Percentiles rank a stretch among this genome's conserved stretches.
phyloP scores from a whole-genome alignment of 2,113 vertebrate genomes.

The Nycticebus coucang region DNA sequence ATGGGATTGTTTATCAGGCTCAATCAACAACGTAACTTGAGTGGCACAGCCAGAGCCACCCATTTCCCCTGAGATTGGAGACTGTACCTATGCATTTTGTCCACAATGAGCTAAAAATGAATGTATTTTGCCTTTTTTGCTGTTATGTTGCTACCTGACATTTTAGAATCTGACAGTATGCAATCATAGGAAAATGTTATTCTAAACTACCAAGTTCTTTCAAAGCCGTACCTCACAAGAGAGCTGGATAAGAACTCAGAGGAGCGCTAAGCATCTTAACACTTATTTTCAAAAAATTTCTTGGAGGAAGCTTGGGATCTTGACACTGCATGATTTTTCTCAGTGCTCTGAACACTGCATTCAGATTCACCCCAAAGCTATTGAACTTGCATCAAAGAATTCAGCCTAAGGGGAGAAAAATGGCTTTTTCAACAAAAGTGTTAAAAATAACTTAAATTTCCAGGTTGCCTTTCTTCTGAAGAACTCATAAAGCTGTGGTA shows the following conservation, averaged over 20 bases:
- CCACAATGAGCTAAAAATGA: background rate
- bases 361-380: constrained; percentile 58
- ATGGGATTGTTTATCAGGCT: background rate
- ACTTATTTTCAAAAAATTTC: constrained; percentile 58
- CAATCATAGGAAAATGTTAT: constrained; percentile 4
- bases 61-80: background rate
- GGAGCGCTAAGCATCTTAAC: background rate
- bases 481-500: constrained; percentile 41
- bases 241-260: background rate
- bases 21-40: background rate
- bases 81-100: background rate
- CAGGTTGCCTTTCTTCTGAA: constrained; percentile 44
- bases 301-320: constrained; percentile 14
- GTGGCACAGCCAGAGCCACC: background rate
- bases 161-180: constrained; percentile 1
- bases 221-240: background rate
- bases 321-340: constrained; percentile 31
- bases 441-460: constrained; percentile 67
- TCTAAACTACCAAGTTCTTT: constrained; percentile 2
- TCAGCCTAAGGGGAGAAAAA: constrained; percentile 46
- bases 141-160: background rate
- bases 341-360: constrained; percentile 24
- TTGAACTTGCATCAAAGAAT: constrained; percentile 58
- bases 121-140: background rate
- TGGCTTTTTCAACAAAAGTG: constrained; percentile 59